Evolutionary conservation across 2,113 vertebrate species (phyloP).

Genomic region (Dendrocopos noguchii): DNA sequence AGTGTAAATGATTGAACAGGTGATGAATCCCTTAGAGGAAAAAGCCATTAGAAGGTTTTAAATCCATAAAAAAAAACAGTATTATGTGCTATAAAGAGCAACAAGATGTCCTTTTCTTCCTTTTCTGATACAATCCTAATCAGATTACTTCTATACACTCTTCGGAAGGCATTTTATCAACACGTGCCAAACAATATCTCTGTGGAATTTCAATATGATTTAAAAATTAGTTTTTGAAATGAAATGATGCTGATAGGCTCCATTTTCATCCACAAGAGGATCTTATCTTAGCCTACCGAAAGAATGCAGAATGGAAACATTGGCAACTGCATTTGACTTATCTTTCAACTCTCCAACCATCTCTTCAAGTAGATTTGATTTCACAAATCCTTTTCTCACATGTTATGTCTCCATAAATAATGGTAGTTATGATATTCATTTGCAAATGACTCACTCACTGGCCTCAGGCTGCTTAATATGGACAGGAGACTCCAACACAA

Average conservation of each 20-base stretch:
- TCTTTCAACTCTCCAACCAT: neutral
- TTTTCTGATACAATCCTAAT: constrained; percentile 18
- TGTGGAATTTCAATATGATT: constrained; percentile 11
- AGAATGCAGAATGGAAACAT: neutral
- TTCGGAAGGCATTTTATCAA: constrained; percentile 30
- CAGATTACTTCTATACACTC: neutral
- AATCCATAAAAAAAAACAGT: constrained; percentile 36
- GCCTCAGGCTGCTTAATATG: neutral
- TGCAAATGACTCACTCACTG: neutral
- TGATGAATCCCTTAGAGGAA: constrained; percentile 63
- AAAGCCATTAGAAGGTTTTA: constrained; percentile 56
- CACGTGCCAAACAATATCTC: neutral
- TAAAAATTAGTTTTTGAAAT: neutral
- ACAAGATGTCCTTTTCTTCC: constrained; percentile 35
- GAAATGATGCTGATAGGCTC: neutral
- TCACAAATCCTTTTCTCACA: neutral
- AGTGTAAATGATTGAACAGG: constrained; percentile 69
- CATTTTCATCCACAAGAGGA: neutral
- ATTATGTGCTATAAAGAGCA: constrained; percentile 55
- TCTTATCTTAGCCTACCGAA: neutral
- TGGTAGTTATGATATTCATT: neutral
- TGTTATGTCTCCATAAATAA: neutral
- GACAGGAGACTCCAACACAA: neutral
- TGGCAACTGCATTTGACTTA: neutral
- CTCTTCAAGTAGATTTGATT: neutral